Evolutionary conservation across 2,888 invertebrate species (phyloP), one percentile per base, ranked within the genome.

Genomic region (Julus scanicus): DNA sequence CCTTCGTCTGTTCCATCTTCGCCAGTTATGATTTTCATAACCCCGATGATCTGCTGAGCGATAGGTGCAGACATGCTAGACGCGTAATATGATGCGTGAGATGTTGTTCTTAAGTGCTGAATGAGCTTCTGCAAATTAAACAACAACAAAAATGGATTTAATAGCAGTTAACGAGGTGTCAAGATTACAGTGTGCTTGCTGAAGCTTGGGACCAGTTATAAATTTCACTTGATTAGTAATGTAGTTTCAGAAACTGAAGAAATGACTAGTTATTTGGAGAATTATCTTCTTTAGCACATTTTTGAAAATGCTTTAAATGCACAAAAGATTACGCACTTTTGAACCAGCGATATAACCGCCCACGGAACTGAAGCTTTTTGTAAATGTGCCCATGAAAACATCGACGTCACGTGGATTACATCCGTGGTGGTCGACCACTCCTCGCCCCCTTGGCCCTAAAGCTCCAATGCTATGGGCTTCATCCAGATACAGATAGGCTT

Each of bases 401-500:
- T 94, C 94, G 49, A 94, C 91, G 89, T 94, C 94, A 15, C 89
- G 90, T 0, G 93, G 92, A 90, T 93, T 91, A 87, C 92, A 91
- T 6, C 92, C 93, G 91, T 92, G 94, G 90, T 93, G 93, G 89
- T 94, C 94, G 5, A 92, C 92, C 20, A 94, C 93, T 2, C 94
- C 94, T 84, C 92, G 90, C 2, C 94, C 94, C 89, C 91, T 91
- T 8, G 92, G 92, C 40, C 94, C 94, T 90, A 94, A 91, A 20
- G 94, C 94, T 57, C 94, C 94, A 86, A 94, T 92, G 91, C 98
- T 98, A 93, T 99, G 99, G 85, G 99, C 99, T 93, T 99, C 99
- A 93, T 99, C 99, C 91, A 99, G 93, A 93, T 98, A 99, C 90
- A 99, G 93, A 92, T 98, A 98, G 40, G 98, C 97, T 93, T 97